These are phyloP conservation scores for Rhinolophus sinicus DNA, from an alignment of 2,113 vertebrate species.

Conservation along the genomic window DNA sequence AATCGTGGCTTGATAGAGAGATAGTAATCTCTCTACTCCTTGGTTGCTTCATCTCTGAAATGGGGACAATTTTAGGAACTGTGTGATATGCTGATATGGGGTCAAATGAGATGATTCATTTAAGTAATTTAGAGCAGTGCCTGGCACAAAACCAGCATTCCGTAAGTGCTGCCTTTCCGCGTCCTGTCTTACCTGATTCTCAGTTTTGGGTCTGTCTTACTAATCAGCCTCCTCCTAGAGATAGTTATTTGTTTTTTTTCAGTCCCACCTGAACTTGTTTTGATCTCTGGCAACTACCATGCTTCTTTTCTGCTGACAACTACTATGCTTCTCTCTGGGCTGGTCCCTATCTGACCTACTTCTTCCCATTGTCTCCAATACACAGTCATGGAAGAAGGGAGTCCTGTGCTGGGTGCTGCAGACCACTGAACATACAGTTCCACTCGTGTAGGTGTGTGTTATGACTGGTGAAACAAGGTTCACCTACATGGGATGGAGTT, in stretches of 20 bases:
- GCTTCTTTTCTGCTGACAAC: background rate
- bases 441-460: background rate
- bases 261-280: background rate
- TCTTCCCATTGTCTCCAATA: background rate
- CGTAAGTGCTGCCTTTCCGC: background rate
- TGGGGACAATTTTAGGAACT: background rate
- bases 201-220: background rate
- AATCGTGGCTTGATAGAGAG: background rate
- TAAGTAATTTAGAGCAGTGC: background rate
- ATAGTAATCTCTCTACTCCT: background rate
- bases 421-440: background rate
- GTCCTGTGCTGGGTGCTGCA: fast-evolving
- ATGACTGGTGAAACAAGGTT: background rate
- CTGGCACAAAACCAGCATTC: too few relatives aligned
- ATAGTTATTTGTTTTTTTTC: background rate
- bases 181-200: background rate
- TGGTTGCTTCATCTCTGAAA: background rate
- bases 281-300: background rate
- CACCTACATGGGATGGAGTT: background rate
- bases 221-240: background rate
- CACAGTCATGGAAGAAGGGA: background rate
- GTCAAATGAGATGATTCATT: background rate
- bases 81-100: background rate
- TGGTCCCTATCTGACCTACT: background rate
- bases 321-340: background rate